phyloP scores from a whole-genome alignment of 53 echinoderm and acorn worm species.

The Stichopus horrens region DNA sequence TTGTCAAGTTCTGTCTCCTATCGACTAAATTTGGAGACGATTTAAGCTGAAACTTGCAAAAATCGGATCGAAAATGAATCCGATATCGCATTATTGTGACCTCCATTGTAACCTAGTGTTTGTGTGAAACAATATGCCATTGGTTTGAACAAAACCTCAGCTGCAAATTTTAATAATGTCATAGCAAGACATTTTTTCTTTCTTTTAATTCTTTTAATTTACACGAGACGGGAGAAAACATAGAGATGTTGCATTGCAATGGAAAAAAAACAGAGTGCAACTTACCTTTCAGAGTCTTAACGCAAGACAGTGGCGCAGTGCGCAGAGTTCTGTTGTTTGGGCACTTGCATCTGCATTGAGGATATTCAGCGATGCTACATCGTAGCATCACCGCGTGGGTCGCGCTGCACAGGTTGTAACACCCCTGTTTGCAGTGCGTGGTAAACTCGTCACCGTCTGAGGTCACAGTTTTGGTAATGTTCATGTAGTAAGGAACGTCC shows the following conservation, averaged over 20 bases:
- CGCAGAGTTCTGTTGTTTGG: slow-evolving; percentile 56
- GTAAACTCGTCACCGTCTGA: slow-evolving; percentile 58
- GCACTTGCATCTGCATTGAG: slow-evolving; percentile 64
- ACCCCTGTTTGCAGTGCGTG: slow-evolving; percentile 56
- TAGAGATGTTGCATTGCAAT: not conserved
- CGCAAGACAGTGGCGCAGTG: slow-evolving; percentile 55
- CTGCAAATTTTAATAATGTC: too few relatives aligned
- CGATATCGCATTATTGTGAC: too few relatives aligned
- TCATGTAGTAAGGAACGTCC: slow-evolving; percentile 54
- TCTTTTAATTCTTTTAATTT: too few relatives aligned
- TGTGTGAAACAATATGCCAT: too few relatives aligned
- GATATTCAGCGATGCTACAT: slow-evolving; percentile 62
- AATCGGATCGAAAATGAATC: too few relatives aligned
- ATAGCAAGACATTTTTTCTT: too few relatives aligned
- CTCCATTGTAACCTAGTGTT: too few relatives aligned
- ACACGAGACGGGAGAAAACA: too few relatives aligned
- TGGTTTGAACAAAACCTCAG: too few relatives aligned
- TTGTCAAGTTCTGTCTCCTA: too few relatives aligned
- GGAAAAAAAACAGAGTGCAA: not conserved
- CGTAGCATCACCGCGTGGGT: slow-evolving; percentile 60
- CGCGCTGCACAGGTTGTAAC: slow-evolving; percentile 60
- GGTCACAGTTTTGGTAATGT: slow-evolving; percentile 55
- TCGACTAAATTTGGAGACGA: too few relatives aligned
- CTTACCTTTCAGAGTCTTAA: slow-evolving; percentile 62
- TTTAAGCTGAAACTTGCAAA: too few relatives aligned